Percentiles rank a stretch among this genome's conserved stretches.
Conservation (phyloP, 2,888 invertebrate genomes). For the Lydus trimaculatus region DNA sequence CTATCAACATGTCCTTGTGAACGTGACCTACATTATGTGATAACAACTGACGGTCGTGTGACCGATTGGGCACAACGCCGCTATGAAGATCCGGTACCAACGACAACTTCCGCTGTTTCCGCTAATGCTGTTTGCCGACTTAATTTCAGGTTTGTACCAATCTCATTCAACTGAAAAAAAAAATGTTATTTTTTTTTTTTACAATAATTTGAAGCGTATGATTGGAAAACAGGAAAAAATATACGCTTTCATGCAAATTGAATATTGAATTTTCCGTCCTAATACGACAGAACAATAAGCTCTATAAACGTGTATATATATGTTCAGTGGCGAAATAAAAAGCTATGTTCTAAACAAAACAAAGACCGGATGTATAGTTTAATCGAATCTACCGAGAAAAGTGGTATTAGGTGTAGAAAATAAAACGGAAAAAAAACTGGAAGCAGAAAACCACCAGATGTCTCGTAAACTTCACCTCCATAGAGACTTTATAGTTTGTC, state of each 20-base stretch:
- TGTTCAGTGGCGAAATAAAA: background rate
- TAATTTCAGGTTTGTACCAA: conserved; percentile 62
- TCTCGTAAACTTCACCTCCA: background rate
- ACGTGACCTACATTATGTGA: conserved; percentile 68
- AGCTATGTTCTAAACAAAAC: background rate
- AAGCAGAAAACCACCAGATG: background rate
- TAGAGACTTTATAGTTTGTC: background rate
- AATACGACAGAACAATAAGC: conserved; percentile 10
- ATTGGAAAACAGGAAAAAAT: background rate
- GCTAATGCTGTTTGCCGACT: conserved; percentile 65
- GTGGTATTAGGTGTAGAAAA: background rate
- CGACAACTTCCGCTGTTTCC: conserved; percentile 40
- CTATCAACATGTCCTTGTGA: conserved; percentile 73
- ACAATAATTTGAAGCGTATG: background rate
- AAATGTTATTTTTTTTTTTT: background rate
- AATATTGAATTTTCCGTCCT: conserved; percentile 8
- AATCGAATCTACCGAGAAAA: background rate
- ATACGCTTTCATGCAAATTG: background rate
- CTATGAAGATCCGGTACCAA: conserved; percentile 53
- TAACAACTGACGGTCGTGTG: conserved; percentile 71
- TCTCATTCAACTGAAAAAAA: background rate
- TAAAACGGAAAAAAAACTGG: background rate
- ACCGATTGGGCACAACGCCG: conserved; percentile 71
- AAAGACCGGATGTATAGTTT: background rate
- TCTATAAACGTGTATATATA: conserved; percentile 1